Base-by-base conservation (phyloP, 2,888 invertebrate genomes). In the Dascillus cervinus region DNA sequence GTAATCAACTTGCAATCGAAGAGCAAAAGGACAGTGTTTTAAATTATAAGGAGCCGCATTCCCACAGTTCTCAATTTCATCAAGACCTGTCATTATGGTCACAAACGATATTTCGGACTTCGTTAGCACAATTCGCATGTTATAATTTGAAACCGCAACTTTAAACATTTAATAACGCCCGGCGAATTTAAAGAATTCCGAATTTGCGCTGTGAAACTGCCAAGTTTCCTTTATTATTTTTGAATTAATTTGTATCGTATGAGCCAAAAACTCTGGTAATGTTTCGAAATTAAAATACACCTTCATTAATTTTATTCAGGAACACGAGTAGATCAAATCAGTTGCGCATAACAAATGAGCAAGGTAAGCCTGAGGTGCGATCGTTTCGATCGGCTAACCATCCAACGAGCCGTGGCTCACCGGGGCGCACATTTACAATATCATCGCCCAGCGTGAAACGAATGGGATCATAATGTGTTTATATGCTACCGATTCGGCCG, bases 311-410 rank as follows among this genome's bases (percentile, higher is more conserved):
- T 49, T 13, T 52, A 55, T 55, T 53, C 52, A 49, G 43, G 49
- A 52, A 52, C 53, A 50, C 51, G 51, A 35, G 46, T 50, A 51
- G 51, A 52, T 55, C 41, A 46, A 51, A 54, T 54, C 54, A 47
- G 53, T 49, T 50, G 50, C 48, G 52, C 52, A 55, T 53, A 53
- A 53, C 50, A 52, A 53, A 53, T 53, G 52, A 55, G 52, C 47
- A 52, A 46, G 42, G 43, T 35, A 28, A 34, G 51, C 53, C 52
- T 22, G 47, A 55, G 53, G 53, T 53, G 52, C 49, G 46, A 53
- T 53, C 52, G 50, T 53, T 55, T 53, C 53, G 46, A 46, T 43
- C 46, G 49, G 44, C 44, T 48, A 49, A 47, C 47, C 50, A 47
- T 47, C 44, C 44, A 47, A 46, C 46, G 47, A 39, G 44, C 41